Evolutionary conservation across 2,113 vertebrate genomes (phyloP), one percentile per base, ranked within the genome.

Genomic region (Clarias batrachus): DNA sequence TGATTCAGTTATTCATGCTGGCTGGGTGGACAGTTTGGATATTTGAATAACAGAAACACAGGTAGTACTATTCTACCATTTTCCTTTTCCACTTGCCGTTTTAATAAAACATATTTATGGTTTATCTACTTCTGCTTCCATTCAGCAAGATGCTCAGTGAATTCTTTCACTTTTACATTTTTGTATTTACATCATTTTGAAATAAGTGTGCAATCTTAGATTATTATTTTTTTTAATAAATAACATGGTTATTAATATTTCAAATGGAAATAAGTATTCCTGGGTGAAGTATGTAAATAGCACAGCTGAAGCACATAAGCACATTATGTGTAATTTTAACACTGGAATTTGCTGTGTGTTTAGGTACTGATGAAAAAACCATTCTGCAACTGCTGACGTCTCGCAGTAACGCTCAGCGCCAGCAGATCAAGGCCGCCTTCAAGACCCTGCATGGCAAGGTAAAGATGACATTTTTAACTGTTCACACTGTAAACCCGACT

Each of bases 391-490:
- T 99, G 91, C 23, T 99, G 90, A 95, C 93, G 0, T 81, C 95
- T 56, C 96, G 98, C 85, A 97, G 93, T 92, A 99, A 98, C 27
- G 85, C 88, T 81, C 98, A 99, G 90, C 96, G 98, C 86, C 97
- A 98, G 93, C 91, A 97, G 88, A 97, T 98, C 88, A 94, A 94
- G 16, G 76, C 88, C 21, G 84, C 93, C 48, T 99, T 96, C 92
- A 99, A 99, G 90, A 98, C 97, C 17, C 95, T 97, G 21, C 96
- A 96, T 91, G 98, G 98, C 93, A 95, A 96, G 97, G 98, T 99
- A 87, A 27, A 27, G 6, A n/a, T 25, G 3, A 41, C 3, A 41
- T 41, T 41, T 13, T 6, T 16, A 60, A 41, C 16, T 3, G 0
- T 81, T 25, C n/a, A 33, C 30, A 33, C 30, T 33, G 30, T 33